Evolutionary conservation across 2,113 vertebrate genomes (phyloP).

Genomic region (Leucopsar rothschildi): DNA sequence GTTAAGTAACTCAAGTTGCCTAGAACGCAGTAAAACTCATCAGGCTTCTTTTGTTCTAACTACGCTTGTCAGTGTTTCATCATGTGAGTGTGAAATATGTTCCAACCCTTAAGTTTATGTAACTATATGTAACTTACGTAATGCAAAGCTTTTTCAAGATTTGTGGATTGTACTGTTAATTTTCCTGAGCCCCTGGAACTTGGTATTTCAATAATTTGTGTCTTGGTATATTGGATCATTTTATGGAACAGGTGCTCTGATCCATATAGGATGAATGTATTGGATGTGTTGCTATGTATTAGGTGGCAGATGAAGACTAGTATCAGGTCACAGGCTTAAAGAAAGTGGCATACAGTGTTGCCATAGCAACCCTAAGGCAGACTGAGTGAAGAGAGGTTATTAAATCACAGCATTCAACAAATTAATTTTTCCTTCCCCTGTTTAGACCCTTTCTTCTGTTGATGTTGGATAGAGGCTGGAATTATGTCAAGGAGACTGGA

Average conservation of each 20-base stretch:
- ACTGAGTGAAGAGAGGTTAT: neutral
- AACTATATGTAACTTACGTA: constrained; percentile 42
- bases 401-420: neutral
- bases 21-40: constrained; percentile 49
- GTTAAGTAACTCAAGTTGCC: constrained; percentile 57
- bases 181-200: neutral
- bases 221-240: neutral
- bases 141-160: constrained; percentile 24
- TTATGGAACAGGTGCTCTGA: neutral
- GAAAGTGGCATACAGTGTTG: neutral
- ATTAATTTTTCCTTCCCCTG: neutral
- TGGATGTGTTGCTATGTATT: neutral
- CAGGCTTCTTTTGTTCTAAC: constrained; percentile 41
- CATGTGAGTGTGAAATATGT: constrained; percentile 59
- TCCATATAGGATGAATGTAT: neutral
- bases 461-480: neutral
- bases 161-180: constrained; percentile 30
- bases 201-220: neutral
- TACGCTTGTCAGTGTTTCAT: constrained; percentile 58
- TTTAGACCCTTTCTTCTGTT: neutral
- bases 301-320: neutral
- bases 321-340: neutral
- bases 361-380: neutral
- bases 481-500: neutral
- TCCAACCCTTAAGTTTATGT: constrained; percentile 59